Evolutionary conservation across 2,113 vertebrate genomes (phyloP).

Genomic region (Barnardius zonarius): DNA sequence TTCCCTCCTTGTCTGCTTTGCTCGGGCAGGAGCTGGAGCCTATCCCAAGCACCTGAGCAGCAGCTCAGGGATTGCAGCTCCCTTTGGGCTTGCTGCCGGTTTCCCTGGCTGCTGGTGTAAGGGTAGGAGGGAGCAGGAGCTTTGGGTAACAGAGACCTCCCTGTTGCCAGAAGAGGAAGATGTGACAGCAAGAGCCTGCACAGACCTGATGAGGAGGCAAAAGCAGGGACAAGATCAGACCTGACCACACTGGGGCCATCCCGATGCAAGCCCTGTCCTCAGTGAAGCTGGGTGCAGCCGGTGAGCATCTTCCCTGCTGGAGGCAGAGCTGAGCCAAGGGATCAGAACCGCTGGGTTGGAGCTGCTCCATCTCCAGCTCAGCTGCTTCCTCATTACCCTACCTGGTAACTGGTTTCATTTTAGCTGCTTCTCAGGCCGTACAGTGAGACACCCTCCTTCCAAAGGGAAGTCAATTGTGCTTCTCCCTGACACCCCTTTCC

Average conservation of each 20-base stretch:
- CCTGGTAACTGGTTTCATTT: not conserved
- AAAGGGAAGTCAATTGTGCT: not conserved
- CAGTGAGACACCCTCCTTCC: not conserved
- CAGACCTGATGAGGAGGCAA: not conserved
- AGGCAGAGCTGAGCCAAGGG: not conserved
- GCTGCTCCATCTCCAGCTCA: not conserved
- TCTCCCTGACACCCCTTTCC: not conserved
- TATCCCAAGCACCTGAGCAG: not conserved
- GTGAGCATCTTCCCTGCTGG: fast-evolving
- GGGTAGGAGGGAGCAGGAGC: not conserved
- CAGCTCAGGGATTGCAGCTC: not conserved
- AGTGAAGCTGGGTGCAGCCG: fast-evolving
- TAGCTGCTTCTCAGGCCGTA: not conserved
- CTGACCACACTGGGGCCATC: not conserved
- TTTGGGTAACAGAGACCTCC: not conserved
- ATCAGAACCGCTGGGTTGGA: not conserved
- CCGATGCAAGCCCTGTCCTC: fast-evolving
- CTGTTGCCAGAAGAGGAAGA: not conserved
- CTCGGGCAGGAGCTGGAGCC: not conserved
- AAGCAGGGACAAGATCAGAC: not conserved
- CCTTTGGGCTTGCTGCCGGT: not conserved
- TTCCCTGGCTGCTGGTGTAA: not conserved
- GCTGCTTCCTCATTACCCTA: not conserved
- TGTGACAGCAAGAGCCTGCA: not conserved
- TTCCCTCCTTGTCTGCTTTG: not conserved